Evolutionary conservation across 2,888 invertebrate species (phyloP).

Genomic region (Drosophila suboccidentalis): DNA sequence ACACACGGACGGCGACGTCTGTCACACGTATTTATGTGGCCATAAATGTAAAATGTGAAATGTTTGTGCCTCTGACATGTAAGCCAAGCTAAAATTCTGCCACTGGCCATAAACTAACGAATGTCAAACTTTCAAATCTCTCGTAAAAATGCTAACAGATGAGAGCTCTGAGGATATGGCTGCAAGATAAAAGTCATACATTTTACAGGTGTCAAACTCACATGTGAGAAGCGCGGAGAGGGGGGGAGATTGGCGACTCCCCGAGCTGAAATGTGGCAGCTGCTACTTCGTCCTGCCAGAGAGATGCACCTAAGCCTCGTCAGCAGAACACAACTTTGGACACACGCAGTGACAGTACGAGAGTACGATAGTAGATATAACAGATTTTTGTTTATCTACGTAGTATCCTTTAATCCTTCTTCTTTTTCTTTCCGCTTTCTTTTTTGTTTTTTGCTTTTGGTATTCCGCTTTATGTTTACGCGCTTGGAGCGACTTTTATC

Average conservation of each 20-base stretch:
- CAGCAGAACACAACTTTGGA: slow-evolving; percentile 25
- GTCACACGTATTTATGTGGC: slow-evolving; percentile 45
- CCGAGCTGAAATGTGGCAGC: slow-evolving; percentile 17
- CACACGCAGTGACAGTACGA: slow-evolving; percentile 3
- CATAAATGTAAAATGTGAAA: slow-evolving; percentile 46
- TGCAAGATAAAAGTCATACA: slow-evolving; percentile 51
- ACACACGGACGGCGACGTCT: background rate
- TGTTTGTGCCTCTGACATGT: slow-evolving; percentile 27
- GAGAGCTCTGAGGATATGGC: background rate
- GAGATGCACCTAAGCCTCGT: slow-evolving; percentile 29
- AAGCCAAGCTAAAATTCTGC: slow-evolving; percentile 46
- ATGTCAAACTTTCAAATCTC: slow-evolving; percentile 61
- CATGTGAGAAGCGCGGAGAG: slow-evolving; percentile 28
- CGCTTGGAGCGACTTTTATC: slow-evolving; percentile 44
- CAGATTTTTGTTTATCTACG: slow-evolving; percentile 41
- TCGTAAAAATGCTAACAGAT: slow-evolving; percentile 4
- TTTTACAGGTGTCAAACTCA: slow-evolving; percentile 64
- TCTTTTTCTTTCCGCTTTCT: slow-evolving; percentile 10
- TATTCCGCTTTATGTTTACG: slow-evolving; percentile 17
- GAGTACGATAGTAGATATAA: slow-evolving; percentile 5
- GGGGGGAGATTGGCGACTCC: slow-evolving; percentile 1
- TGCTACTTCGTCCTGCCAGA: background rate
- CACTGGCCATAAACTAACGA: slow-evolving; percentile 61
- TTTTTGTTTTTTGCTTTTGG: slow-evolving; percentile 1
- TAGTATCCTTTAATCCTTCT: slow-evolving; percentile 23